Evolutionary conservation across 2,888 invertebrate genomes (phyloP), one percentile per base, ranked within the genome.

Genomic region (Stenodera caucasica): DNA sequence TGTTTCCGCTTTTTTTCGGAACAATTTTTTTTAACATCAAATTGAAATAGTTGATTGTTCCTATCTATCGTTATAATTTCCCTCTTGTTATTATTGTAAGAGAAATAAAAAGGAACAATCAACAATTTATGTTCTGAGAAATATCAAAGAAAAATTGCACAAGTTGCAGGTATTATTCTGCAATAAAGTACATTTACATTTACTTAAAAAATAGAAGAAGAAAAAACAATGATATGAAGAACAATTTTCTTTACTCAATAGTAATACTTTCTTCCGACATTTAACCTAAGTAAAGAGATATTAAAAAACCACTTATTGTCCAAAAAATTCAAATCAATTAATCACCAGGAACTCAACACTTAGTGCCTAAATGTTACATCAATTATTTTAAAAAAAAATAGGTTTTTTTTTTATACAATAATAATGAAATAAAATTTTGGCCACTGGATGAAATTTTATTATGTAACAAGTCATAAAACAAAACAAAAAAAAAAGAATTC

Each of bases 101-200:
- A n/a, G n/a, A n/a, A n/a, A n/a, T n/a, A 15, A 15, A 35, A 14
- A 11, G 55, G 14, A 32, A 53, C 76, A 74, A 75, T 73, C 72
- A 75, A 76, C 74, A 68, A 64, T 57, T 58, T 61, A 67, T 64
- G 5, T 33, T 21, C 23, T 15, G 15, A 15, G 8, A 23, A 14
- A 56, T 55, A 57, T 55, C 30, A 56, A 56, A 65, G 62, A 71
- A 71, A 72, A 76, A 77, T 77, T 77, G 77, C 77, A 77, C 75
- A 68, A 71, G 67, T 70, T 72, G 73, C 72, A 72, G 72, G 67
- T 67, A 71, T 65, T 64, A 70, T 70, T 71, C 67, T 72, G 71
- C 69, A 68, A 67, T 69, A 64, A 64, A 66, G 57, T 57, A 66
- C 64, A 68, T 61, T 58, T 53, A 62, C 45, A 21, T 45, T 54